phyloP scores from a whole-genome alignment of 92 coral and sea anemone genomes.

The Scolanthus callimorphus region DNA sequence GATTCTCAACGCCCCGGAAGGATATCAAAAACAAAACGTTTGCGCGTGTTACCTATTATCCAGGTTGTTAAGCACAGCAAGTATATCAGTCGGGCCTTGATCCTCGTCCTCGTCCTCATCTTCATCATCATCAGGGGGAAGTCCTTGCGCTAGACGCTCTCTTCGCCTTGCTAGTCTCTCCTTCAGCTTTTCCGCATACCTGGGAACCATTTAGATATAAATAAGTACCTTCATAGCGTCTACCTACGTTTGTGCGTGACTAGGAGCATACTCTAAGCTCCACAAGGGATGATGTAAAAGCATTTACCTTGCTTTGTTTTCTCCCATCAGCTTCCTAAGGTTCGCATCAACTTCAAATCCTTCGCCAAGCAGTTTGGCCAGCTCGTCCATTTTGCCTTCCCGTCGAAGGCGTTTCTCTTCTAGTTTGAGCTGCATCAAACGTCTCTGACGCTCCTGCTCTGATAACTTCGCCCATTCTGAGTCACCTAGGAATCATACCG shows the following conservation, averaged over 20 bases:
- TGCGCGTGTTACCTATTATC: slow-evolving; percentile 66
- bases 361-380: slow-evolving; percentile 79
- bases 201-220: too few species aligned
- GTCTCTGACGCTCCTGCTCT: slow-evolving; percentile 88
- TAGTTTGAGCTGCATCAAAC: slow-evolving; percentile 80
- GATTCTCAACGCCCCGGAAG: not conserved
- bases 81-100: slow-evolving; percentile 49
- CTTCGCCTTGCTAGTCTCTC: slow-evolving; percentile 88
- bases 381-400: slow-evolving; percentile 89
- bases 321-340: slow-evolving; percentile 88
- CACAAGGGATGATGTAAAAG: too few species aligned
- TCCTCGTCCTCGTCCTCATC: slow-evolving; percentile 70
- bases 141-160: slow-evolving; percentile 90
- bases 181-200: slow-evolving; percentile 88
- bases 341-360: slow-evolving; percentile 95
- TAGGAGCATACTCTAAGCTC: too few species aligned
- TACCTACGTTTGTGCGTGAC: too few species aligned
- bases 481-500: slow-evolving; percentile 80
- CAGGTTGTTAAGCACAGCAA: slow-evolving; percentile 68
- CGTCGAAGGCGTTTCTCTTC: slow-evolving; percentile 84
- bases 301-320: slow-evolving; percentile 84
- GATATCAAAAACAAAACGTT: not conserved
- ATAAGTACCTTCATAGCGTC: too few species aligned
- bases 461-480: slow-evolving; percentile 87
- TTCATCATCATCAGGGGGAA: slow-evolving; percentile 83